Base-by-base conservation (phyloP, 1,140 invertebrate species). In the Orius laevigatus region DNA sequence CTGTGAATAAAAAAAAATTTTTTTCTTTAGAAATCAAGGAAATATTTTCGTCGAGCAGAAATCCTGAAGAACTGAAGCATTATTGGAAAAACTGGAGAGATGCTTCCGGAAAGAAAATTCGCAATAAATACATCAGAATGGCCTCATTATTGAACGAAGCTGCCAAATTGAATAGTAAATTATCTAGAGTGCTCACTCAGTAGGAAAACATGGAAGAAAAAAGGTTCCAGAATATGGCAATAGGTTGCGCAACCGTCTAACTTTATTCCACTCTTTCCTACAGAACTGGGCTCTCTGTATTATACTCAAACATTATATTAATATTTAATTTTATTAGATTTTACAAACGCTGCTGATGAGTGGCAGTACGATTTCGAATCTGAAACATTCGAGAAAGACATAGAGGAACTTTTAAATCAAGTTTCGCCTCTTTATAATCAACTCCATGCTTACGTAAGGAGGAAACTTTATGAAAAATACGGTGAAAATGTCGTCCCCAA, bases 401-500 rank as follows among this genome's bases (percentile, higher is more conserved):
- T 85, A 45, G 69, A 75, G 50, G 63, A 62, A 12, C 58, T 89
- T 1, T 87, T 81, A 76, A 58, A 71, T 12, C 71, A 90, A 57
- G 60, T 94, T 5, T 75, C 74, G 50, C 88, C 88, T 0, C 62
- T 93, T 1, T 94, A 93, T 59, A 60, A 82, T 44, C 75, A 93
- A 62, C 59, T 95, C 0, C 91, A 95, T 56, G 81, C 85, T 1
- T 94, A 92, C 58, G 84, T 92, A 0, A 70, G 88, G 25, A 69
- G 72, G 41, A 73, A 79, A 51, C 65, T 96, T 8, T 65, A 73
- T 6, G 66, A 79, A 55, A 72, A 76, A 55, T 88, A 88, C 59
- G 84, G 84, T 0, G 53, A 58, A 11, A 57, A 72, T 1, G 62
- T 82, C 0, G 67, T 84, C 0, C 70, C 75, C 1, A 72, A 72